These are phyloP conservation scores for Aphelocoma californica DNA, from an alignment of 2,797 vertebrate species.

Conservation along the genomic window DNA sequence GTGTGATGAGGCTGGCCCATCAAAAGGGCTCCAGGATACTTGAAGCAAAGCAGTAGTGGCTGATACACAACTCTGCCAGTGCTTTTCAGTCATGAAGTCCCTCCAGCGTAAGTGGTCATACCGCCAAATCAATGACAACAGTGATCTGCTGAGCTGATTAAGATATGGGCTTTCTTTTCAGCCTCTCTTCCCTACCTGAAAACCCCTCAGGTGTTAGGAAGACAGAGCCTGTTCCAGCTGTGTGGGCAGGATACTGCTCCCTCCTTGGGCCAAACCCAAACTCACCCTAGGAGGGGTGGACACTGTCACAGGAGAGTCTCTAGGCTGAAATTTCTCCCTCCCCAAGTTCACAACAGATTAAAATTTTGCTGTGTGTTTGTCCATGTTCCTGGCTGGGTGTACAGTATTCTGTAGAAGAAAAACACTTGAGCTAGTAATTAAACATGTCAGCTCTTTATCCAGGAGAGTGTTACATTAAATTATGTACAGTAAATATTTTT, in stretches of 20 bases:
- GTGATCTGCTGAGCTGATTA: neutral
- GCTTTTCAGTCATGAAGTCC: neutral
- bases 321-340: neutral
- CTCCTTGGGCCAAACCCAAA: neutral
- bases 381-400: neutral
- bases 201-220: neutral
- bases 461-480: constrained; percentile 79
- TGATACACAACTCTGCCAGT: neutral
- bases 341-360: neutral
- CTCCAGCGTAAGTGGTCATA: neutral
- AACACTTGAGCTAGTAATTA: constrained; percentile 75
- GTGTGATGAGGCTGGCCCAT: neutral
- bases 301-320: neutral
- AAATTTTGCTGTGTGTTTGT: neutral
- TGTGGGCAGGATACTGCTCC: neutral
- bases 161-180: neutral
- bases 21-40: neutral
- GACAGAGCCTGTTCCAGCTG: neutral
- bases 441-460: constrained; percentile 79
- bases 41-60: neutral
- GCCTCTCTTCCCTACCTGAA: neutral
- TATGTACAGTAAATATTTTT: constrained; percentile 83
- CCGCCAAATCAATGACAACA: neutral
- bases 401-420: constrained; percentile 57
- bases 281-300: neutral